Conservation (phyloP, 2,113 vertebrate species). For the Rousettus leschenaultii region DNA sequence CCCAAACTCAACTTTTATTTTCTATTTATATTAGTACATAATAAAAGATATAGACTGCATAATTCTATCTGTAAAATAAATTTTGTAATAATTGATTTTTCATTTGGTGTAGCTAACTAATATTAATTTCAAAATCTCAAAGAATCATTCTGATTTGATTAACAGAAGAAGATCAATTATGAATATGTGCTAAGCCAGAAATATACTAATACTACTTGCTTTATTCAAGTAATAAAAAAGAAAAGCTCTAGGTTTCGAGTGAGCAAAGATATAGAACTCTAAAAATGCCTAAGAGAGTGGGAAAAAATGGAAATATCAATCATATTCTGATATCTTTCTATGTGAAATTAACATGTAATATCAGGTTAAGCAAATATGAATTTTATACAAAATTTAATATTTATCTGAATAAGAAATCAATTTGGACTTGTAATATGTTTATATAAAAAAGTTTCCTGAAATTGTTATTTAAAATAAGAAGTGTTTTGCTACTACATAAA, state of each 20-base stretch:
- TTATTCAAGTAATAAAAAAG: neutral
- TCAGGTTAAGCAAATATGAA: neutral
- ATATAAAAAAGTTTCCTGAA: conserved; percentile 2
- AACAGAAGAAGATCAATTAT: neutral
- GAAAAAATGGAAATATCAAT: neutral
- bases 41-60: neutral
- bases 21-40: neutral
- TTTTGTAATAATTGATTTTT: neutral
- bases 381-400: neutral
- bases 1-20: neutral
- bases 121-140: conserved; percentile 20
- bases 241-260: neutral
- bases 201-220: neutral
- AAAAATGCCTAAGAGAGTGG: neutral
- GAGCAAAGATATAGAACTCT: neutral
- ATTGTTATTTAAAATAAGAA: conserved; percentile 12
- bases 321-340: neutral
- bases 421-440: neutral
- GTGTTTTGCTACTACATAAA: neutral
- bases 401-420: neutral
- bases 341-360: neutral
- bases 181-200: neutral
- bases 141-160: neutral
- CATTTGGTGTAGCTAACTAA: neutral
- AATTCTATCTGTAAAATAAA: neutral